Base-by-base conservation (phyloP, 2,797 vertebrate species). In the Channa striata region DNA sequence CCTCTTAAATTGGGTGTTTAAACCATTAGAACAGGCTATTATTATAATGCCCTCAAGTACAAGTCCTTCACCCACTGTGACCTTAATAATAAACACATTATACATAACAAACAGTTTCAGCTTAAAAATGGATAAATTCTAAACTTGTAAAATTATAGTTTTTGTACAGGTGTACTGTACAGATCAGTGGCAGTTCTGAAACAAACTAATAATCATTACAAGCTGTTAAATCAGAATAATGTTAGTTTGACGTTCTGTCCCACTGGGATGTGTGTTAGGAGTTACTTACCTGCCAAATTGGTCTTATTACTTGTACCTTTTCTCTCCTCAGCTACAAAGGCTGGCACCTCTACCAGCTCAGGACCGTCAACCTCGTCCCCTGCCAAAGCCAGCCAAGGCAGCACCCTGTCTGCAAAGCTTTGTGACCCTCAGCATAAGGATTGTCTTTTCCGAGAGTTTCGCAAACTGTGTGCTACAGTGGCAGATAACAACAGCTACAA, bases 401-500 rank as follows among this genome's bases (percentile, higher is more conserved):
- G 94, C 59, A 5, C 87, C 44, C 89, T 98, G 40, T 96, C 97
- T 1, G 67, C 92, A 13, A 86, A 94, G 86, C 92, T 92, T 0
- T 96, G 96, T 72, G 95, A 99, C 66, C 95, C 92, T 0, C 92
- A 90, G 71, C 98, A 99, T 92, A 99, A 98, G 64, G 98, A 99
- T 89, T 96, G 96, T 71, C 93, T 98, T 74, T 81, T 99, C 33
- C 90, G 98, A 0, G 97, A 99, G 72, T 99, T 99, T 75, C 94
- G 98, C 25, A 99, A 99, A 82, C 90, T 99, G 17, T 99, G 98
- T 0, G 96, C 95, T 47, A 94, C 85, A 88, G 97, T 99, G 64
- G 96, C 98, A 0, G 98, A 99, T 11, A 94, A 96, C 78, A 94
- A 95, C 10, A 95, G 97, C 91, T 99, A 99, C 90, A 99, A 99